Evolutionary conservation across 2,797 vertebrate genomes (phyloP).

Genomic region (Rhinichthys osculus): DNA sequence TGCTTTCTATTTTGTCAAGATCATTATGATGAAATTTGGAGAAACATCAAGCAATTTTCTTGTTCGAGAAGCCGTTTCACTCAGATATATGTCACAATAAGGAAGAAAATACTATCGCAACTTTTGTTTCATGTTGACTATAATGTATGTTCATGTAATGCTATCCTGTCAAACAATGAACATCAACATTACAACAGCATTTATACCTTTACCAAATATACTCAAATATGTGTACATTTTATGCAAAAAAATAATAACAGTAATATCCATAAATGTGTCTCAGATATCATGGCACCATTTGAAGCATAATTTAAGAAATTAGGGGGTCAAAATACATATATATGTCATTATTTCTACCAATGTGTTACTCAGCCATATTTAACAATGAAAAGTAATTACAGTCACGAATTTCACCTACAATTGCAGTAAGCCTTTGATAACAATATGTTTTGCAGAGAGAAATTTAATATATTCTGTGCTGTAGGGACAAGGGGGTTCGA

Average conservation of each 20-base stretch:
- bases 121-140: not conserved
- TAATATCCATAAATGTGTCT: not conserved
- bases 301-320: not conserved
- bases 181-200: too few relatives aligned
- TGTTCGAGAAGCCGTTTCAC: not conserved
- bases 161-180: not conserved
- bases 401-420: not conserved
- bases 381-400: slow-evolving; percentile 18
- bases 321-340: not conserved
- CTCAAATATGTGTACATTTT: too few relatives aligned
- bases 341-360: not conserved
- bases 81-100: not conserved
- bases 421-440: slow-evolving; percentile 29
- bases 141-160: not conserved
- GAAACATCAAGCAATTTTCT: not conserved
- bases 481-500: slow-evolving; percentile 27
- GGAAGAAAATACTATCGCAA: not conserved
- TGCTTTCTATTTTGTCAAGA: not conserved
- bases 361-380: not conserved
- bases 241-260: too few relatives aligned
- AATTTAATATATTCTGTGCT: slow-evolving; percentile 42
- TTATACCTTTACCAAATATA: too few relatives aligned
- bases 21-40: slow-evolving; percentile 15
- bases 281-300: not conserved
- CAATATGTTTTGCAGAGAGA: slow-evolving; percentile 26